A percentile compares a stretch with the other conserved stretches of the same genome.
Evolutionary conservation across 2,888 invertebrate species (phyloP).

Genomic region (Drosophila birchii): DNA sequence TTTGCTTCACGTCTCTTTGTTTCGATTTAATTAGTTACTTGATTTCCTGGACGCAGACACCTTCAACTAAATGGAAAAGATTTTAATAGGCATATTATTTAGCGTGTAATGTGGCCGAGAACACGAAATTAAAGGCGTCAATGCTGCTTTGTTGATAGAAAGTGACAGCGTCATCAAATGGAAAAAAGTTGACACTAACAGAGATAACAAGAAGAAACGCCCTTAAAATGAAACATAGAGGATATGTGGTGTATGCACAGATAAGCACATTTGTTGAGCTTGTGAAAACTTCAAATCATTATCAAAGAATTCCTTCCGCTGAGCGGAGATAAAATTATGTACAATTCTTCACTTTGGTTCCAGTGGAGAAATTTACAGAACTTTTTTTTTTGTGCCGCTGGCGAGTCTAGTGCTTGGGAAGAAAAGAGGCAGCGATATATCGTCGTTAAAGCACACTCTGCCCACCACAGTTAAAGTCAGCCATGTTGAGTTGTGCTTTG

Average conservation of each 20-base stretch:
- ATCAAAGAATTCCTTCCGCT: slow-evolving; percentile 8
- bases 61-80: not conserved
- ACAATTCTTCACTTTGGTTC: not conserved
- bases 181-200: slow-evolving; percentile 8
- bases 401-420: slow-evolving; percentile 29
- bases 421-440: slow-evolving; percentile 55
- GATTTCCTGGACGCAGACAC: not conserved
- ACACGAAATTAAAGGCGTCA: slow-evolving; percentile 26
- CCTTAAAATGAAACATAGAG: slow-evolving; percentile 13
- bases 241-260: not conserved
- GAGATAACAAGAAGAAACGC: slow-evolving; percentile 26
- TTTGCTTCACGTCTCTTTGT: slow-evolving; percentile 1
- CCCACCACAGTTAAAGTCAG: slow-evolving; percentile 59
- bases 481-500: slow-evolving; percentile 77
- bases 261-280: slow-evolving; percentile 4
- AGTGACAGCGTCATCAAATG: slow-evolving; percentile 35
- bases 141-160: slow-evolving; percentile 29
- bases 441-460: slow-evolving; percentile 25
- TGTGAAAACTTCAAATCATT: slow-evolving; percentile 4
- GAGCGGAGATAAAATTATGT: slow-evolving; percentile 5
- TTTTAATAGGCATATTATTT: not conserved
- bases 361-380: slow-evolving; percentile 24
- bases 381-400: slow-evolving; percentile 17
- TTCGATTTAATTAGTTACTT: slow-evolving; percentile 15
- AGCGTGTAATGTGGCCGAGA: slow-evolving; percentile 7